Evolutionary conservation across 2,797 vertebrate genomes (phyloP).

Genomic region (Meda fulgida): DNA sequence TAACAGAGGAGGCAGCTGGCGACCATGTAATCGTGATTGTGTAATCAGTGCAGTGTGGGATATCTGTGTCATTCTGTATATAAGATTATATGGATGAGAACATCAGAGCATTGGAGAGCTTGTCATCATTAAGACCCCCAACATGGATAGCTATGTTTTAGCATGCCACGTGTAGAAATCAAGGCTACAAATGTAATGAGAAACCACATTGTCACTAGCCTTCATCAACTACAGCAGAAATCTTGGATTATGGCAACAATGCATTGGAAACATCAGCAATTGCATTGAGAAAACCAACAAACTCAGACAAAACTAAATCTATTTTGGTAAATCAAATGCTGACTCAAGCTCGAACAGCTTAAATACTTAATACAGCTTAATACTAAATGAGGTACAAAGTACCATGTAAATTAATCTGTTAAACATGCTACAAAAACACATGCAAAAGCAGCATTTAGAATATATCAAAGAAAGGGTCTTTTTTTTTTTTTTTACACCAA

Average conservation of each 20-base stretch:
- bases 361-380: slow-evolving; percentile 72
- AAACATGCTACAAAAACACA: slow-evolving; percentile 80
- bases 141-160: slow-evolving; percentile 68
- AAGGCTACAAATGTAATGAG: slow-evolving; percentile 82
- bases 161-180: slow-evolving; percentile 65
- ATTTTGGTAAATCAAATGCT: slow-evolving; percentile 73
- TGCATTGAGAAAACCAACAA: slow-evolving; percentile 80
- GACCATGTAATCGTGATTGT: slow-evolving; percentile 60
- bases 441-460: slow-evolving; percentile 79
- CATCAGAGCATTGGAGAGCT: slow-evolving; percentile 68
- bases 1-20: slow-evolving; percentile 67
- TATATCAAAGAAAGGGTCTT: slow-evolving; percentile 23
- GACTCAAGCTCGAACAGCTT: slow-evolving; percentile 68
- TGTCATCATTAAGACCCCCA: slow-evolving; percentile 68
- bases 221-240: slow-evolving; percentile 77
- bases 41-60: slow-evolving; percentile 47
- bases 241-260: slow-evolving; percentile 79
- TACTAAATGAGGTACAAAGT: slow-evolving; percentile 68
- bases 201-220: slow-evolving; percentile 84
- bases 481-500: slow-evolving; percentile 40
- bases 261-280: slow-evolving; percentile 80
- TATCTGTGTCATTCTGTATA: slow-evolving; percentile 49
- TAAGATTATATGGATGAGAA: slow-evolving; percentile 67
- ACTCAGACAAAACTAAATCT: slow-evolving; percentile 76
- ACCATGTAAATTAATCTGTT: slow-evolving; percentile 65